Percentiles rank a stretch among this genome's conserved stretches.
phyloP scores from a whole-genome alignment of 92 coral and sea anemone genomes.

The Chrysogorgia sp. region DNA sequence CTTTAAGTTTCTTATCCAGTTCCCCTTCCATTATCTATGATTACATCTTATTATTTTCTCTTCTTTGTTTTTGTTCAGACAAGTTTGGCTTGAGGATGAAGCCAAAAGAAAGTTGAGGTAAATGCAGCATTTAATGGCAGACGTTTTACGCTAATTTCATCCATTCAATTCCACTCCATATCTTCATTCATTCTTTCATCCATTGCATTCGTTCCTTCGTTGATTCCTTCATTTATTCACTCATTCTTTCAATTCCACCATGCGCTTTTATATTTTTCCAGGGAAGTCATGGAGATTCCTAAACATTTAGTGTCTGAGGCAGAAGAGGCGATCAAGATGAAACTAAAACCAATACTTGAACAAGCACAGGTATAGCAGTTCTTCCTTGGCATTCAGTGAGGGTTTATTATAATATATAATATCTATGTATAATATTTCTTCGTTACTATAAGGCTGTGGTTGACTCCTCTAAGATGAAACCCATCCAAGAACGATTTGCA shows the following conservation, averaged over 20 bases:
- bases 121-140: too few relatives aligned
- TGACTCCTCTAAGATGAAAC: constrained; percentile 47
- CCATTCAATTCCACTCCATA: too few relatives aligned
- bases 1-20: too few relatives aligned
- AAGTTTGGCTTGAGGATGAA: constrained; percentile 83
- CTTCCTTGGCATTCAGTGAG: not conserved
- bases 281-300: constrained; percentile 76
- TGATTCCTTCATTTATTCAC: too few relatives aligned
- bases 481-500: constrained; percentile 75
- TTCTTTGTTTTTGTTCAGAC: constrained; percentile 54
- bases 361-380: constrained; percentile 74
- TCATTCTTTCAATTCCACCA: not conserved
- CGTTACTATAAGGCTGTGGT: constrained; percentile 67
- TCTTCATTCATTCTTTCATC: too few relatives aligned
- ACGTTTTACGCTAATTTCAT: too few relatives aligned
- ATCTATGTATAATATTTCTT: not conserved
- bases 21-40: too few relatives aligned
- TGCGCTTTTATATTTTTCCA: constrained; percentile 38
- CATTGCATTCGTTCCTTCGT: too few relatives aligned
- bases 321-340: constrained; percentile 82
- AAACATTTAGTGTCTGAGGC: constrained; percentile 77
- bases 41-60: too few relatives aligned
- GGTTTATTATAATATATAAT: not conserved
- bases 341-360: constrained; percentile 86
- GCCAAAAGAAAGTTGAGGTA: constrained; percentile 69